Conservation (phyloP, 2,888 invertebrate genomes). For the Linnaemya vulpina region DNA sequence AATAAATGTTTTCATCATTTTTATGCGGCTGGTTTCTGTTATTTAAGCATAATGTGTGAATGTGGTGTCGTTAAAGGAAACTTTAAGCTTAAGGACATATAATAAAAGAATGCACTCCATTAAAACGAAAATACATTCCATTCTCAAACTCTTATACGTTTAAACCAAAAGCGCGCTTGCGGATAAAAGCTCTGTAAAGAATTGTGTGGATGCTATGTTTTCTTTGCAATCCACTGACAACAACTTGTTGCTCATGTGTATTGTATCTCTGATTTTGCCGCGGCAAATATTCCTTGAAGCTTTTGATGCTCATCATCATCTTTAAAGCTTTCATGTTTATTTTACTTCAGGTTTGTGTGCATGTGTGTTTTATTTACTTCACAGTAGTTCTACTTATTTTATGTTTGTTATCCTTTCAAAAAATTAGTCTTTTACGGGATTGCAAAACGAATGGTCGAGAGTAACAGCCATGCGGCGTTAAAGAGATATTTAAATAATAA, state of each 20-base stretch:
- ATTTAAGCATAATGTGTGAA: too few relatives aligned
- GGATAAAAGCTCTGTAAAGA: slow-evolving; percentile 19
- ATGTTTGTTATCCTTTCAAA: slow-evolving; percentile 30
- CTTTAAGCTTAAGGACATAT: neutral
- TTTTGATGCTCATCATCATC: slow-evolving; percentile 19
- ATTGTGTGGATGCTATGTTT: slow-evolving; percentile 52
- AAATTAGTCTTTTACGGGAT: slow-evolving; percentile 65
- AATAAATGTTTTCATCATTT: neutral
- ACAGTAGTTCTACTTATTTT: slow-evolving; percentile 43
- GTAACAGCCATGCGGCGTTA: neutral
- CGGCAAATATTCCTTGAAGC: slow-evolving; percentile 18
- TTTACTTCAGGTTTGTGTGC: neutral
- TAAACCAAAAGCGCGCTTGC: neutral
- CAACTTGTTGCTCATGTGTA: slow-evolving; percentile 51
- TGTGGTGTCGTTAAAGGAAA: too few relatives aligned
- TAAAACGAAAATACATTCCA: neutral
- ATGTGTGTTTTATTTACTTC: neutral
- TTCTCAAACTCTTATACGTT: slow-evolving; percentile 50
- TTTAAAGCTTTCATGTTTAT: slow-evolving; percentile 39
- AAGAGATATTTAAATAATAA: neutral
- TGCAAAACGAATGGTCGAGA: slow-evolving; percentile 47
- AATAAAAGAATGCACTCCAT: neutral
- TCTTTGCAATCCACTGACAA: neutral
- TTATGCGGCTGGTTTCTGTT: neutral
- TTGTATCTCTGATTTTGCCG: neutral